Base-by-base conservation (phyloP, 2,797 vertebrate genomes). In the Mus caroli region DNA sequence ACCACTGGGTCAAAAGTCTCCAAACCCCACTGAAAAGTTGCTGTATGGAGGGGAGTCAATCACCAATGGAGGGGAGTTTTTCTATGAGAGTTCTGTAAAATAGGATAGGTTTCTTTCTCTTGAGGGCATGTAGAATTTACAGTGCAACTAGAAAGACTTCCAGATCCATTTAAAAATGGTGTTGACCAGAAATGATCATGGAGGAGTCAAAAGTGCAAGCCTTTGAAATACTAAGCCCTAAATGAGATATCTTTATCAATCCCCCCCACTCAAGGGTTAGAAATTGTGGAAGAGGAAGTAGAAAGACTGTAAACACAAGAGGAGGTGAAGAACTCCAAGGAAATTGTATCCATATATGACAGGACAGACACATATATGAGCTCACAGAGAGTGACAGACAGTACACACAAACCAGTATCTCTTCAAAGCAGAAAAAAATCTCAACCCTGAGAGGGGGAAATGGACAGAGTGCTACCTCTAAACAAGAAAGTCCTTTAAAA, bases 401-500 rank as follows among this genome's bases (percentile, higher is more conserved):
- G 64, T 7, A n/a, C 34, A 11, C 24, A 69, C 14, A 69, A 31
- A n/a, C 6, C 64, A 8, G 14, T 15, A n/a, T 19, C 3, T n/a
- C 3, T n/a, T 69, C 34, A n/a, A 69, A 69, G n/a, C 1, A 67
- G 28, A 34, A 4, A 64, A 10, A 67, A 67, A 67, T 34, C 64
- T 67, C 28, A 34, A 13, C 13, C 34, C 15, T 69, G 67, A 69
- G 15, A 69, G n/a, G 31, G 67, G 34, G 6, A 69, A 69, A 69
- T n/a, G 67, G 34, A 69, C 34, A 69, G 67, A 17, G 14, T n/a
- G n/a, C 15, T 69, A 19, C 67, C 67, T n/a, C 31, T 69, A n/a
- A 69, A 69, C 67, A n/a, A 69, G 34, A 43, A 69, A 96, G 94
- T 98, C 97, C 96, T 95, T 83, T 71, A 40, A 90, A 26, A 82